A percentile compares a stretch with the other conserved stretches of the same genome.
phyloP scores from a whole-genome alignment of 92 coral and sea anemone species.

The Meandrina meandrites region DNA sequence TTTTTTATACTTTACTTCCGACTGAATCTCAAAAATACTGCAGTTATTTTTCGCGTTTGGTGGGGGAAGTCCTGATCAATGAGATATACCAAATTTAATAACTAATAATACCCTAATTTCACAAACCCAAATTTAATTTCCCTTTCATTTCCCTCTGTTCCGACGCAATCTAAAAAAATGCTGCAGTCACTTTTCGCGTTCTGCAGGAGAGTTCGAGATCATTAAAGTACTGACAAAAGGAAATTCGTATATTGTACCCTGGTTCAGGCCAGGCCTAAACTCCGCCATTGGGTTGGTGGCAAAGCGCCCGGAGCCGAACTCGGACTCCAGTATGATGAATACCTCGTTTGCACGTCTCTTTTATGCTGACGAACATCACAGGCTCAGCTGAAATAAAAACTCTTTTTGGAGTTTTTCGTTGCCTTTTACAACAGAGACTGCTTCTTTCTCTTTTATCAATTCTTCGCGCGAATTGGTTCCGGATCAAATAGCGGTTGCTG shows the following conservation, averaged over 20 bases:
- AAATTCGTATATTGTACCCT: not conserved
- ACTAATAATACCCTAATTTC: too few relatives aligned
- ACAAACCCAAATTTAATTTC: too few relatives aligned
- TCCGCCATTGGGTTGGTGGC: not conserved
- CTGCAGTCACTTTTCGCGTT: not conserved
- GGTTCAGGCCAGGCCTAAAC: not conserved
- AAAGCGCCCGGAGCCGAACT: not conserved
- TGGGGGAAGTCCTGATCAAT: not conserved
- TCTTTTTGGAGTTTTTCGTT: not conserved
- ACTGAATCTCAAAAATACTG: not conserved
- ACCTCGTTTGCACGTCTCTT: not conserved
- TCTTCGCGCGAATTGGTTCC: slow-evolving; percentile 42
- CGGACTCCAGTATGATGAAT: too few relatives aligned
- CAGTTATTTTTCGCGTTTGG: not conserved
- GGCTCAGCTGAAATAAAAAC: not conserved
- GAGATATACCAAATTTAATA: too few relatives aligned
- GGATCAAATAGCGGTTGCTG: slow-evolving; percentile 48
- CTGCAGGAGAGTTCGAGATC: not conserved
- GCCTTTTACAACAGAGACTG: not conserved
- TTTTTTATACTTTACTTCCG: not conserved
- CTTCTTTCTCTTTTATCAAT: not conserved
- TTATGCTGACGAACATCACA: not conserved
- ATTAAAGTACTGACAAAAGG: not conserved
- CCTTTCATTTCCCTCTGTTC: too few relatives aligned
- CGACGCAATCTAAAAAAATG: too few relatives aligned